phyloP scores from a whole-genome alignment of 2,888 invertebrate species.

The Metallyticus violacea region DNA sequence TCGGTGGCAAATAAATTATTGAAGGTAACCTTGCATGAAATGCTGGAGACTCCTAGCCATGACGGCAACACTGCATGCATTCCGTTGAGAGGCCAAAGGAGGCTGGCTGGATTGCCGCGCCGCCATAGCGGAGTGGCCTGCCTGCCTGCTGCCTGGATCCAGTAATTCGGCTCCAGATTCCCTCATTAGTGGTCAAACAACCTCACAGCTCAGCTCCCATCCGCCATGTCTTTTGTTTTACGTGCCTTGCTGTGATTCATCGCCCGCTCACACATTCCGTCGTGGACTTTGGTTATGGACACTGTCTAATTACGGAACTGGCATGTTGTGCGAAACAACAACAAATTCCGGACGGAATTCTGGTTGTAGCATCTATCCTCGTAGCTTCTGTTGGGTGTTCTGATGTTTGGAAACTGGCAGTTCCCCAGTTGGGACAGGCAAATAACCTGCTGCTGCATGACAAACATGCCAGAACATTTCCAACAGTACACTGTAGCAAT shows the following conservation, averaged over 20 bases:
- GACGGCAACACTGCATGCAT: neutral
- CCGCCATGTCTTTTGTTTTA: neutral
- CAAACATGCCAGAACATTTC: no score
- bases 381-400: no score
- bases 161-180: constrained; percentile 14
- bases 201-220: neutral
- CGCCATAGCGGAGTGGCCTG: no score
- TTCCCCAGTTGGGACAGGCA: no score
- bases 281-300: neutral
- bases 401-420: no score
- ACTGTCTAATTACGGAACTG: neutral
- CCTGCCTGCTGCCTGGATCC: neutral
- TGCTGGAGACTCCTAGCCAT: neutral
- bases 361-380: no score
- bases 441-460: no score
- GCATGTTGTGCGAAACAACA: neutral
- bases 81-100: no score
- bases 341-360: no score
- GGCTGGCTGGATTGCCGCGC: neutral
- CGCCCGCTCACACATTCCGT: neutral
- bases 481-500: no score
- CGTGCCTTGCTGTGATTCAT: neutral
- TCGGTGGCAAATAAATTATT: neutral
- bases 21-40: neutral
- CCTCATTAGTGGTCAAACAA: constrained; percentile 17